Base-by-base conservation (phyloP, 2,888 invertebrate species). In the Caradrina kadenii region DNA sequence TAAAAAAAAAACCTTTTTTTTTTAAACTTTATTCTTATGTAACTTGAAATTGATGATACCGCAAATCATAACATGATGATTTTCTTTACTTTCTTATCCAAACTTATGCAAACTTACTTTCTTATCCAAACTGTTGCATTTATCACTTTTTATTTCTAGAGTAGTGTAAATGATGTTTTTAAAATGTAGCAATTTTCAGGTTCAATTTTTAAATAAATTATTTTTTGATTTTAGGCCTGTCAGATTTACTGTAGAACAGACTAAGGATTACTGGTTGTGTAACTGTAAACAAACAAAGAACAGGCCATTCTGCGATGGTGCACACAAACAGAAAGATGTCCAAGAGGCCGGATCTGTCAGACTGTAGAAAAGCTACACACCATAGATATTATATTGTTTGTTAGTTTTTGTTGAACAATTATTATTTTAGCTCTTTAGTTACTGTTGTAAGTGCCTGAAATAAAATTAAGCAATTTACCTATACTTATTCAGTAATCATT, bases 231-330 rank as follows among this genome's bases (percentile, higher is more conserved):
- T 35, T 91, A 97, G 97, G 79, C 99, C 99, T 0, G 94, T 99
- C 6, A 94, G 96, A 72, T 99, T 99, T 89, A 96, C 96, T 81
- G 99, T 99, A 1, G 97, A 97, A 61, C 98, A 99, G 94, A 97
- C 98, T 0, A 98, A 98, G 85, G 98, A 98, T 21, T 99, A 99
- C 90, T 99, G 99, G 98, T 94, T 99, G n/a, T 99, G 99, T 91
- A 99, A 99, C 90, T 99, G 99, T 91, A 99, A 99, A 93, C 99
- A 99, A 89, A 99, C 99, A 0, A 97, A 97, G 60, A 98, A 98
- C 82, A 96, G 98, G 79, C 99, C 99, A 1, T 99, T 99, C 92
- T 99, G 99, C 94, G 99, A 99, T 95, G 99, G 99, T 13, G 97
- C 98, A 13, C 99, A 99, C 92, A 98, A 98, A 89, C 96, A 96